Percentiles rank a stretch among this genome's conserved stretches.
phyloP scores from a whole-genome alignment of 2,113 vertebrate genomes.

The Gavialis gangeticus region DNA sequence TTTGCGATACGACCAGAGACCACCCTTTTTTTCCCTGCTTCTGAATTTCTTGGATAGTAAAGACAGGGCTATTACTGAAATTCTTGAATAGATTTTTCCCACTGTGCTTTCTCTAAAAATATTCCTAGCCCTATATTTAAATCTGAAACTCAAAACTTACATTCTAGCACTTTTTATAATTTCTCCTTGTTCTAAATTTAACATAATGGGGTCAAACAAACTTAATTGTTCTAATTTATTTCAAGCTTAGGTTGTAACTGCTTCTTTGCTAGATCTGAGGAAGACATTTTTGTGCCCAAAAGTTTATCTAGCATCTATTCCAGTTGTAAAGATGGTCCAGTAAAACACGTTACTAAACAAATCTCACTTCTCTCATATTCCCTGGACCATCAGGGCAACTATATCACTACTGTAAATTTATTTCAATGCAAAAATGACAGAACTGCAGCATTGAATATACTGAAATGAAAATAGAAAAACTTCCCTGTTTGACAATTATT shows the following conservation, averaged over 20 bases:
- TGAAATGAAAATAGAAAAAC: not conserved
- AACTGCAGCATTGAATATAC: not conserved
- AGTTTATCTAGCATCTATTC: no score
- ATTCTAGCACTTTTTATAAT: not conserved
- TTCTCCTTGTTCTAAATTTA: not conserved
- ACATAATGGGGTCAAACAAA: not conserved
- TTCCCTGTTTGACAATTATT: not conserved
- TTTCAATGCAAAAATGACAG: not conserved
- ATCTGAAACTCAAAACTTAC: slow-evolving; percentile 41
- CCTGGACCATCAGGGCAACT: no score
- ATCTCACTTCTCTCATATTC: no score
- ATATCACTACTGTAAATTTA: not conserved
- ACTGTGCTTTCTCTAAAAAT: slow-evolving; percentile 59
- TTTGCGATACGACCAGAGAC: slow-evolving; percentile 66
- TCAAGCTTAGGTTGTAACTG: no score
- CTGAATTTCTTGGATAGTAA: slow-evolving; percentile 67
- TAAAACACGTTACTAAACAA: no score
- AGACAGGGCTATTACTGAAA: slow-evolving; percentile 45
- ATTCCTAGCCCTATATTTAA: slow-evolving; percentile 20
- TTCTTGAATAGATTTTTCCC: slow-evolving; percentile 66
- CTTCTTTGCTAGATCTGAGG: no score
- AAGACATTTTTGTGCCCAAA: no score
- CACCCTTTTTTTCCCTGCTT: slow-evolving; percentile 65
- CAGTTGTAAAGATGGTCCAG: no score
- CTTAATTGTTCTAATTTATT: not conserved